phyloP scores from a whole-genome alignment of 1,140 invertebrate species.

The Camponotus floridanus region DNA sequence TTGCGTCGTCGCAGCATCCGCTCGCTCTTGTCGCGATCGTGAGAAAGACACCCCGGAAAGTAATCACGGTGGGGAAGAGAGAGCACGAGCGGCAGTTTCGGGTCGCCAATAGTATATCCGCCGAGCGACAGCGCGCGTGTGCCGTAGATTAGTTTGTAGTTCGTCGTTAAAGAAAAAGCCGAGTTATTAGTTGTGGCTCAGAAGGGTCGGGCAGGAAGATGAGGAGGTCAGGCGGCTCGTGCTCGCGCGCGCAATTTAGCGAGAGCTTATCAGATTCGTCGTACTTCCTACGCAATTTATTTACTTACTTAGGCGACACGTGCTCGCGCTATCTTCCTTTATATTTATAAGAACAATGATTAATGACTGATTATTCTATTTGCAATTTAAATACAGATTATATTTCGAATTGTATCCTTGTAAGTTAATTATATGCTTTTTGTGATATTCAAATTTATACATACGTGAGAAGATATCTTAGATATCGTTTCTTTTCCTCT shows the following conservation, averaged over 20 bases:
- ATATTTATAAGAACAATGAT: constrained; percentile 33
- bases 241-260: constrained; percentile 56
- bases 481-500: neutral
- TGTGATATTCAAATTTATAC: no score
- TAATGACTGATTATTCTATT: constrained; percentile 12
- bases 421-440: no score
- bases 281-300: constrained; percentile 53
- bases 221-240: constrained; percentile 68
- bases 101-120: constrained; percentile 74
- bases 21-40: neutral
- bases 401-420: neutral
- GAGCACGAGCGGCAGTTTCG: neutral
- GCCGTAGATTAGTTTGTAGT: constrained; percentile 80
- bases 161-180: constrained; percentile 78
- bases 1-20: neutral
- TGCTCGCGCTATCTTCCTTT: constrained; percentile 18
- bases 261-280: constrained; percentile 56
- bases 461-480: neutral
- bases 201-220: constrained; percentile 70
- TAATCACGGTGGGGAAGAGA: neutral
- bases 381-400: neutral
- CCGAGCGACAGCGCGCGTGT: constrained; percentile 62
- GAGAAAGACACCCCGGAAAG: neutral
- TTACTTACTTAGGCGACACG: constrained; percentile 43
- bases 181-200: constrained; percentile 79